Base-by-base conservation (phyloP, 2,113 vertebrate species). In the Phrynosoma platyrhinos region DNA sequence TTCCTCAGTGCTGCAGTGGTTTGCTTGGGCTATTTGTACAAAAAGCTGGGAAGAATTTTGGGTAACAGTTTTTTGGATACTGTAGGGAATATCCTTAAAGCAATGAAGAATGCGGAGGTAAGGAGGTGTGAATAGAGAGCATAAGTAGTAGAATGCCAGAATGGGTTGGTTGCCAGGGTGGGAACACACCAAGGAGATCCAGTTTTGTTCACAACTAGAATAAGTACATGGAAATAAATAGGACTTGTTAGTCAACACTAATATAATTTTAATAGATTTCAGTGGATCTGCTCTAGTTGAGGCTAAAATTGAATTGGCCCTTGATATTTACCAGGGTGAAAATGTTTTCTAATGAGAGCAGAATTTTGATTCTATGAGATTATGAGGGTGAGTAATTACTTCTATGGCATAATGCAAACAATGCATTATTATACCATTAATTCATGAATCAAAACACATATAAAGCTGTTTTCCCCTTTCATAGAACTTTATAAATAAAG, bases 81-180 rank as follows among this genome's bases (percentile, higher is more conserved):
- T 3, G 95, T 99, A 92, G 94, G 95, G 84, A 98, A 98, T 97
- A 97, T 99, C 89, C 96, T 99, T 94, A 99, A 98, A 97, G 98
- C 98, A 91, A 95, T 99, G 96, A 99, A 98, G 97, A 98, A 96
- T 94, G 98, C 98, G 32, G 98, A 99, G 98, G 98, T 98, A 96
- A 96, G 96, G 92, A 88, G 92, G 87, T 83, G 83, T 83, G 93
- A 94, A 78, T 95, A 95, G 85, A 92, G 92, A 91, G 92, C 90
- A 93, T 77, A 90, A 86, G 87, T 84, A 88, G 89, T 79, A 58
- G 87, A 78, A 55, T 82, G 58, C 52, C n/a, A 27, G 12, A 3
- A 20, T 76, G 32, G 13, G 12, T 62, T 23, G 21, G 13, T 40
- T 62, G 4, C 30, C n/a, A 62, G 55, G 55, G 55, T 9, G 14